Evolutionary conservation across 2,797 vertebrate species (phyloP), one percentile per base, ranked within the genome.

Genomic region (Emys orbicularis): DNA sequence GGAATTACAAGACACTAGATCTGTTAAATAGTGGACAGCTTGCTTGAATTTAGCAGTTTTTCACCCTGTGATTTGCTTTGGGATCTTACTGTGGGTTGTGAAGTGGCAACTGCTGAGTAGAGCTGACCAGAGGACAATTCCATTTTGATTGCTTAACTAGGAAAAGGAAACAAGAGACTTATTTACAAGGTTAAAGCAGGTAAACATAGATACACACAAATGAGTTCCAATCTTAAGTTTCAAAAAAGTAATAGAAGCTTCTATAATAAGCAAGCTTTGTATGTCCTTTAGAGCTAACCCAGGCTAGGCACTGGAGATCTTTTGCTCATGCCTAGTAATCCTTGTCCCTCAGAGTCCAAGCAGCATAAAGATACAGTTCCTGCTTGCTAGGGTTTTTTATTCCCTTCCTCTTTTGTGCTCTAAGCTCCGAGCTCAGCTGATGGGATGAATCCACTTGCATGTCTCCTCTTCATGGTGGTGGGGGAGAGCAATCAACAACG

Each of bases 21-120:
- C 23, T 84, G 7, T 53, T 81, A 16, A 0, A 83, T 13, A 31
- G 25, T 50, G 52, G 31, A 16, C 16, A 54, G 6, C 54, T 88
- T 94, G 52, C 34, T 56, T 61, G 56, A 92, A 81, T 80, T 81
- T 41, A 25, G 68, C 19, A 76, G 2, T 15, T 10, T 95, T 95
- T 84, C 10, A 52, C 82, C 89, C 72, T 90, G 84, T 54, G 68
- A 34, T 92, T 92, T 93, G 34, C 80, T 91, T 81, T 93, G 74
- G 29, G 86, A 4, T 23, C 12, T 88, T 85, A 41, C n/a, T 80
- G 25, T 8, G n/a, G 53, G 15, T 37, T 52, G 84, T 12, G 77
- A 93, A 81, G 50, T 87, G 76, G 53, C 82, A 93, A 44, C 3
- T 79, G 61, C 3, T 31, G 89, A 94, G 49, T 12, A 79, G 3